phyloP scores from a whole-genome alignment of 2,797 vertebrate species.

The Falco rusticolus region DNA sequence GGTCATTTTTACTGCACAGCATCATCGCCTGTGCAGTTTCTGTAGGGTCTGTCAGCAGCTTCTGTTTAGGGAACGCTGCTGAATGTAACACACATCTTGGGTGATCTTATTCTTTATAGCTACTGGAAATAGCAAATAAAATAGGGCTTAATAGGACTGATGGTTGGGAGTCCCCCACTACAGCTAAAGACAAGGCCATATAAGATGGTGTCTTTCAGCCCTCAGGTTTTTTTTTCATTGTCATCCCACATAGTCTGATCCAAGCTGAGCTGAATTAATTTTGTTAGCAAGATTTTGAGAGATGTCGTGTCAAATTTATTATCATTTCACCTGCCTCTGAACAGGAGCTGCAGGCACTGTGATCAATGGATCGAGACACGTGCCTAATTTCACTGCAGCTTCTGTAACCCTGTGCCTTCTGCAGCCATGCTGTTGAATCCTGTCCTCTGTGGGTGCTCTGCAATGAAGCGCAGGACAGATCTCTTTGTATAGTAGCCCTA shows the following conservation, averaged over 20 bases:
- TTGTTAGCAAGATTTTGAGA: conserved; percentile 37
- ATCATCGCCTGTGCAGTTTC: not conserved
- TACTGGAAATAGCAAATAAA: not conserved
- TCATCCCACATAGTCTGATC: not conserved
- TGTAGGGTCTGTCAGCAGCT: not conserved
- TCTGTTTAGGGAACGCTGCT: not conserved
- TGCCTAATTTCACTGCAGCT: conserved; percentile 12
- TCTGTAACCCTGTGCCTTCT: not conserved
- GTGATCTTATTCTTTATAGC: not conserved
- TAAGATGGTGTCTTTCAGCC: not conserved
- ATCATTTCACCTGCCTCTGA: not conserved
- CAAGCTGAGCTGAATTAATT: conserved; percentile 28
- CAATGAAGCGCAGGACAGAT: not conserved
- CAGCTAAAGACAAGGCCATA: not conserved
- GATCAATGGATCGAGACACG: conserved; percentile 20
- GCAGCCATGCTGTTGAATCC: not conserved
- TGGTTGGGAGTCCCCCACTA: not conserved
- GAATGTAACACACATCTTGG: not conserved
- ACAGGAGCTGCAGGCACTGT: not conserved
- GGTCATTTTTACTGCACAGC: not conserved
- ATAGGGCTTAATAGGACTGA: not conserved
- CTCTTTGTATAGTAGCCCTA: not conserved
- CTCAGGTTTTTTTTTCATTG: not conserved
- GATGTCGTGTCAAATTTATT: conserved; percentile 39
- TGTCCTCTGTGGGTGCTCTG: not conserved